Conservation (phyloP, 2,888 invertebrate genomes). For the Leptodirus hochenwartii region DNA sequence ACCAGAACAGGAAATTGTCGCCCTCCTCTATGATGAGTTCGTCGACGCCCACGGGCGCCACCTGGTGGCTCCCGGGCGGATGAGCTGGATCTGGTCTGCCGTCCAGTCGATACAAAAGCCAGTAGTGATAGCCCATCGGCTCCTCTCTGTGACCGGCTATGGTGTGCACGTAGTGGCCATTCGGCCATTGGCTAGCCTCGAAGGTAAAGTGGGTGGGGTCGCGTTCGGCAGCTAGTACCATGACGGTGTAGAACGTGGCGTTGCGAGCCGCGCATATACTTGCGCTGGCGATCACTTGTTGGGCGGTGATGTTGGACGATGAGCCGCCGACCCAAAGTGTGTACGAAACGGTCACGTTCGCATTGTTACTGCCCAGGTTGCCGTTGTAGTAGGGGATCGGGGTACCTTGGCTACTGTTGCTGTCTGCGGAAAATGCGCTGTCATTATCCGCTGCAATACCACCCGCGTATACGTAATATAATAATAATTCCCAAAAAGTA, state of each 20-base stretch:
- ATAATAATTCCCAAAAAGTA: no score
- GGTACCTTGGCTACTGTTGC: no score
- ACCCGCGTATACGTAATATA: no score
- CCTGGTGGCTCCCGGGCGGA: conserved; percentile 73
- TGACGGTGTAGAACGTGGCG: conserved; percentile 38
- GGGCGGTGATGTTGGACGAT: conserved; percentile 62
- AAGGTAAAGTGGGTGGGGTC: conserved; percentile 42
- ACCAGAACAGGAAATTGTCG: conserved; percentile 83
- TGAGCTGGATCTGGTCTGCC: conserved; percentile 61
- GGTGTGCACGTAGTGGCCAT: conserved; percentile 82
- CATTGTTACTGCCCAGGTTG: no score
- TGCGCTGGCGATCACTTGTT: no score
- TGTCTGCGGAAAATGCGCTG: no score
- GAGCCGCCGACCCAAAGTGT: conserved; percentile 80
- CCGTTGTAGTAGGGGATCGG: no score
- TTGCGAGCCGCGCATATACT: conserved; percentile 46
- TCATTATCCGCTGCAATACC: no score
- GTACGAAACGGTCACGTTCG: conserved; percentile 65
- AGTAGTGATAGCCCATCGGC: conserved; percentile 74
- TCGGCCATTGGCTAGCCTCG: conserved; percentile 74
- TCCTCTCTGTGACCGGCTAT: conserved; percentile 63
- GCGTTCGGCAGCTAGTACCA: conserved; percentile 69
- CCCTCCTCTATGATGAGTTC: conserved; percentile 74
- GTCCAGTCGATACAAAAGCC: conserved; percentile 70
- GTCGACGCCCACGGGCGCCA: conserved; percentile 78